Percentiles rank a stretch among this genome's conserved stretches.
Conservation (phyloP, 2,888 invertebrate species). For the Nowickia ferox region DNA sequence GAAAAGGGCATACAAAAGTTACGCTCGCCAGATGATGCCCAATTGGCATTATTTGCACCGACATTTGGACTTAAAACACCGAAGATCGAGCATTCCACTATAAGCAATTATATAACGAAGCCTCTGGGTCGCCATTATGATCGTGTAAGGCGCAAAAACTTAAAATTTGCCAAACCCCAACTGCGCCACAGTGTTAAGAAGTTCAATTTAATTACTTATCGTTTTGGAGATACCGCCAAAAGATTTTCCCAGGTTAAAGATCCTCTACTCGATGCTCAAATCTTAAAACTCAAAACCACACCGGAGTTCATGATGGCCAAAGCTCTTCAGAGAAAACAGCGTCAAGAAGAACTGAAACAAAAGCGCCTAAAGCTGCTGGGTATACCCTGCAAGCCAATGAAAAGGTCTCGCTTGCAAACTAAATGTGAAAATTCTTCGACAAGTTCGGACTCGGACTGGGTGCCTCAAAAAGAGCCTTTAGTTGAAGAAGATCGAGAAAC, state of each 20-base stretch:
- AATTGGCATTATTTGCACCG: conserved; percentile 77
- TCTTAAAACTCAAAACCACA: conserved; percentile 73
- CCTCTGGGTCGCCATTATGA: conserved; percentile 79
- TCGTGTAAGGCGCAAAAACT: conserved; percentile 76
- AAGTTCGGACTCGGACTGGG: conserved; percentile 78
- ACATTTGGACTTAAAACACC: conserved; percentile 71
- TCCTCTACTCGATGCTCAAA: neutral
- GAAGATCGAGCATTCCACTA: conserved; percentile 67
- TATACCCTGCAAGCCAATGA: conserved; percentile 75
- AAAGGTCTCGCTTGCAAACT: conserved; percentile 74
- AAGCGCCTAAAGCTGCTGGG: conserved; percentile 77
- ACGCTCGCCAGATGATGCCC: conserved; percentile 77
- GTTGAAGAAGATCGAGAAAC: conserved; percentile 15
- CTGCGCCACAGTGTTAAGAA: conserved; percentile 78
- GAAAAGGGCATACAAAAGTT: conserved; percentile 76
- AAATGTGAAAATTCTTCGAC: conserved; percentile 76
- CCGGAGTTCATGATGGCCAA: conserved; percentile 77
- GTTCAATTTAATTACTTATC: conserved; percentile 81
- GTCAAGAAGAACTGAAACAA: conserved; percentile 73
- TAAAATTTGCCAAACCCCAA: conserved; percentile 79
- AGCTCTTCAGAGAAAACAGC: conserved; percentile 71
- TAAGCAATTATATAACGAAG: conserved; percentile 75
- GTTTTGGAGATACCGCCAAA: conserved; percentile 73
- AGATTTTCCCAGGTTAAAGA: conserved; percentile 33
- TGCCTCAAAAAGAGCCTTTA: conserved; percentile 75